Evolutionary conservation across 2,797 vertebrate species (phyloP).

Genomic region (Eleutherodactylus coqui): DNA sequence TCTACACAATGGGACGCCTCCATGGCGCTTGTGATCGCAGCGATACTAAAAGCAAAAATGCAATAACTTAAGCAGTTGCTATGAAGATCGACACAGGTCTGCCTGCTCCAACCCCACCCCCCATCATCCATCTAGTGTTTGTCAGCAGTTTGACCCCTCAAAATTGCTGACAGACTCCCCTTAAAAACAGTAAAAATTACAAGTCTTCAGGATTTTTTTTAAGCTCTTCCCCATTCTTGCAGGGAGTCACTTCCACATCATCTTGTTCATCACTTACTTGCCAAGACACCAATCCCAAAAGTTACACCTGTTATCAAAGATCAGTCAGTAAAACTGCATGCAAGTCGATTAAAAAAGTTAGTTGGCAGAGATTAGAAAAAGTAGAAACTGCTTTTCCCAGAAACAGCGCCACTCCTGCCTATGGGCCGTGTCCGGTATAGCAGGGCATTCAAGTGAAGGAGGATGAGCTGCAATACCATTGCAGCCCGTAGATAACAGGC

Average conservation of each 20-base stretch:
- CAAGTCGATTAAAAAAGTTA: background rate
- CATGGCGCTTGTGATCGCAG: no score
- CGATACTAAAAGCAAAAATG: no score
- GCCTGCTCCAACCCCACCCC: no score
- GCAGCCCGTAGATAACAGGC: background rate
- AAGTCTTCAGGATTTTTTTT: no score
- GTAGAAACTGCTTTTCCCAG: background rate
- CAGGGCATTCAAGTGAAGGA: background rate
- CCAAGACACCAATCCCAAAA: background rate
- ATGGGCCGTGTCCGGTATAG: background rate
- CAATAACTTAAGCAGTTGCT: no score
- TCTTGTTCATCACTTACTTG: background rate
- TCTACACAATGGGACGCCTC: no score
- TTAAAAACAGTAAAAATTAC: no score
- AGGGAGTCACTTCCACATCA: background rate
- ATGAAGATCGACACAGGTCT: no score
- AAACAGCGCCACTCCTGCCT: background rate
- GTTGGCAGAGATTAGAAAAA: background rate
- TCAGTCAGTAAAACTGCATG: background rate
- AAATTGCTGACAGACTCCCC: no score
- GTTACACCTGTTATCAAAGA: background rate
- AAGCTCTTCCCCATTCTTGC: no score
- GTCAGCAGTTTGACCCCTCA: no score
- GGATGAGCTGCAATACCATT: background rate
- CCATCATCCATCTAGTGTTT: no score